phyloP scores from a whole-genome alignment of 1,140 invertebrate species.

The Drosophila nasuta region DNA sequence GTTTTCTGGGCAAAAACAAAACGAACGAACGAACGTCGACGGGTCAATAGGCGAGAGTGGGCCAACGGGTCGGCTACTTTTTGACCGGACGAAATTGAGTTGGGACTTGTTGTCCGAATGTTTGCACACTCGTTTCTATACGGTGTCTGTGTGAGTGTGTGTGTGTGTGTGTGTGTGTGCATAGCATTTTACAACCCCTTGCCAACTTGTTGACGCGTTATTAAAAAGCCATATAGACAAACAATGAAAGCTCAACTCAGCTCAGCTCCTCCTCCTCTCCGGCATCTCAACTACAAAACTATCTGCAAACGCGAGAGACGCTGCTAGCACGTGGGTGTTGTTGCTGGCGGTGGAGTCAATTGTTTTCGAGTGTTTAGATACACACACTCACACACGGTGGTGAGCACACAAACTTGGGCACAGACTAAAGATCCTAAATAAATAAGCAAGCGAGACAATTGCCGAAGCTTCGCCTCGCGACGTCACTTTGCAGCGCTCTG shows the following conservation, averaged over 20 bases:
- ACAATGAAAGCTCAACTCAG: conserved; percentile 45
- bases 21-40: conserved; percentile 44
- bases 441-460: conserved; percentile 51
- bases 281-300: conserved; percentile 15
- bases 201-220: conserved; percentile 65
- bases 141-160: not conserved
- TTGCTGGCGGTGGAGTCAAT: conserved; percentile 42
- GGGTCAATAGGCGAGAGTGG: conserved; percentile 18
- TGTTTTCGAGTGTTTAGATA: conserved; percentile 68
- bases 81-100: conserved; percentile 54
- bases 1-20: not conserved
- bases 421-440: conserved; percentile 71
- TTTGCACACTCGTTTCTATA: conserved; percentile 29
- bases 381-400: conserved; percentile 23
- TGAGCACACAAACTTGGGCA: conserved; percentile 31
- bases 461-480: conserved; percentile 22
- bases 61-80: conserved; percentile 15
- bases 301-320: conserved; percentile 19
- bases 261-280: too few species aligned
- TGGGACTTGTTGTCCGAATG: conserved; percentile 15
- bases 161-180: conserved; percentile 23
- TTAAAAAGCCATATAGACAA: conserved; percentile 80
- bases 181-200: conserved; percentile 67
- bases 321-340: conserved; percentile 27
- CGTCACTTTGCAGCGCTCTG: conserved; percentile 24